Evolutionary conservation across 37 sponge, comb jelly and placozoan genomes (phyloP), one percentile per base, ranked within the genome.

Genomic region (Oscarella lobularis): DNA sequence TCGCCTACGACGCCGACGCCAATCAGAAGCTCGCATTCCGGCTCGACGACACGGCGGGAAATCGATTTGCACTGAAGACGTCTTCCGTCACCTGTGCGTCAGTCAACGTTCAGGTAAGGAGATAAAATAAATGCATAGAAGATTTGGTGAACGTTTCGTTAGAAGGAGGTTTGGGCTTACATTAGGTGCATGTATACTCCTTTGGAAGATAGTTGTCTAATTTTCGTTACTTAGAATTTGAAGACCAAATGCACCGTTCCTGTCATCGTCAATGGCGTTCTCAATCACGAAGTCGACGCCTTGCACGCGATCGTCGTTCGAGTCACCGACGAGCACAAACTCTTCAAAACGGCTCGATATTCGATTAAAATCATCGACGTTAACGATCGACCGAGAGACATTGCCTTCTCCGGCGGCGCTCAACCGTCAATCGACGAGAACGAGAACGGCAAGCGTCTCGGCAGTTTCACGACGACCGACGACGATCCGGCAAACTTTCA

Each of bases 401-500:
- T 48, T 48, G 60, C 20, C 14, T 48, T 27, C 60, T 27, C 20
- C 20, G 60, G 9, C 60, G 60, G 60, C 60, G 9, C 14, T 48
- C 29, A 29, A 4, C 6, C 33, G 6, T 14, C 6, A 35, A 14
- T 68, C 6, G 29, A 68, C 5, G 71, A 68, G 29, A 68, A 68
- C 71, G 4, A n/a, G 71, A 68, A 68, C 71, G 31, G 31, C 31
- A 34, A 31, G 6, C n/a, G n/a, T n/a, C n/a, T 68, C 29, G 71
- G n/a, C 5, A 20, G 4, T 5, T 68, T 68, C 71, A 68, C 33
- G 5, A 68, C 71, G 71, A n/a, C 71, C 6, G 71, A 68, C 29
- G n/a, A 68, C n/a, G 71, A 68, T 68, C 71, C 71, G 6, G 71
- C 71, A 32, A 4, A 68, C 71, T 32, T 5, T 4, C 71, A 68